These are phyloP conservation scores for Rutilus rutilus DNA, from an alignment of 2,113 vertebrate species.

Conservation along the genomic window DNA sequence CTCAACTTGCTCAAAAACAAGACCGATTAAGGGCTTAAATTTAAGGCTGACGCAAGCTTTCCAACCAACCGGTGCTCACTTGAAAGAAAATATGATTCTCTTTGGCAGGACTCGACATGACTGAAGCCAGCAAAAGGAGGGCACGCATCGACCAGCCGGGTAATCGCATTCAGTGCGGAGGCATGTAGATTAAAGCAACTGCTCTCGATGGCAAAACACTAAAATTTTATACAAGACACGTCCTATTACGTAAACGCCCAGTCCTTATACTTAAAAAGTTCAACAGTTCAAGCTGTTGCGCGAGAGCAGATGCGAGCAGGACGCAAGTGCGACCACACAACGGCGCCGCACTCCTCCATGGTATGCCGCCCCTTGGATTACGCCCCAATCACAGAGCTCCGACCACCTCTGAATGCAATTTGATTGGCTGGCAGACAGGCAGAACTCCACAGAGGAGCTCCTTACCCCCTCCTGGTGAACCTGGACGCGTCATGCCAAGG, in stretches of 20 bases:
- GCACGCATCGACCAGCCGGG: conserved; percentile 58
- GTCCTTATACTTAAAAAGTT: conserved; percentile 71
- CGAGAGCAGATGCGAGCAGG: conserved; percentile 85
- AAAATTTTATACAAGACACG: conserved; percentile 37
- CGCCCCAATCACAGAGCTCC: conserved; percentile 60
- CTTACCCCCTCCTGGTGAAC: conserved; percentile 97
- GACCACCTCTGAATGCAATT: conserved; percentile 93
- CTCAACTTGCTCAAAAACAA: conserved; percentile 71
- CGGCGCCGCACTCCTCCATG: conserved; percentile 84
- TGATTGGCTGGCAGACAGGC: conserved; percentile 97
- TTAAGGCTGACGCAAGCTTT: conserved; percentile 83
- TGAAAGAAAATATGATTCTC: conserved; percentile 90
- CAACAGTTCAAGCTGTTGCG: conserved; percentile 80
- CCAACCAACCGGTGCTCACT: conserved; percentile 95
- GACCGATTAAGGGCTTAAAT: conserved; percentile 55
- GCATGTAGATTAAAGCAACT: conserved; percentile 55
- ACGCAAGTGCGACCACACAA: conserved; percentile 80
- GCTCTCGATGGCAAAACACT: conserved; percentile 34
- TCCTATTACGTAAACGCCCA: conserved; percentile 7
- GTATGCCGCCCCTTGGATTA: conserved; percentile 87
- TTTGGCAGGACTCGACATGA: conserved; percentile 99
- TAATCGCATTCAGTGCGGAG: conserved; percentile 59
- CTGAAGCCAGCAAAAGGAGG: conserved; percentile 97
- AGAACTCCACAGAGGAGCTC: conserved; percentile 98
- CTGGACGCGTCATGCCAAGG: conserved; percentile 99